Percentiles rank a stretch among this genome's conserved stretches.
These are phyloP conservation scores for Drosophila ercepeae DNA, from an alignment of 1,140 invertebrate species.

Conservation along the genomic window DNA sequence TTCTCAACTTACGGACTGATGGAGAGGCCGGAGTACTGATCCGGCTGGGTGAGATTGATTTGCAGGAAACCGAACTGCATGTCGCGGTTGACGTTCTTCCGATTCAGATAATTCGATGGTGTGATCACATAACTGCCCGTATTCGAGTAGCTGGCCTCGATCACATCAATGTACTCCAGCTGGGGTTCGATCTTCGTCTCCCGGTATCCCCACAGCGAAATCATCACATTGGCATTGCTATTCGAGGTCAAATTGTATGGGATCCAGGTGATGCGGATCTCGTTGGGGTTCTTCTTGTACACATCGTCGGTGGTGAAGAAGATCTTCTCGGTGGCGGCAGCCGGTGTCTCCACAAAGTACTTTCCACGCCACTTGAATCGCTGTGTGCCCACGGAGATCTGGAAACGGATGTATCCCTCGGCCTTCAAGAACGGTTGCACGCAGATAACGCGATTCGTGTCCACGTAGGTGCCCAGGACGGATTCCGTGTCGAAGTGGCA, in stretches of 20 bases:
- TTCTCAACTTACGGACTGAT: constrained; percentile 91
- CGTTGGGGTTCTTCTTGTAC: constrained; percentile 88
- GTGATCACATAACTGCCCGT: constrained; percentile 88
- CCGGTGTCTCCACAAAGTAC: constrained; percentile 95
- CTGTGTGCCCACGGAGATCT: constrained; percentile 93
- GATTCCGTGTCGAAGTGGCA: constrained; percentile 92
- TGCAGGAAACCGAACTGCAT: constrained; percentile 95
- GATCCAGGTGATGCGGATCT: constrained; percentile 92
- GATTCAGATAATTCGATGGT: constrained; percentile 88
- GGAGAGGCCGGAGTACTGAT: constrained; percentile 87
- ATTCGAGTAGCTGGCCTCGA: constrained; percentile 87
- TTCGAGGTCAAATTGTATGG: constrained; percentile 93
- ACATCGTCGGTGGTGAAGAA: constrained; percentile 90
- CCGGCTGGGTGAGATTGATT: constrained; percentile 93
- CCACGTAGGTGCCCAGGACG: constrained; percentile 90
- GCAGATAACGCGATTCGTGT: constrained; percentile 93
- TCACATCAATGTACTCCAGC: constrained; percentile 87
- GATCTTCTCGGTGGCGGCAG: constrained; percentile 92
- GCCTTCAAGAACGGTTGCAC: constrained; percentile 94
- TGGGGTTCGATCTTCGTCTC: constrained; percentile 90
- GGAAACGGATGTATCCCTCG: constrained; percentile 95
- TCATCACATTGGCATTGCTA: constrained; percentile 89
- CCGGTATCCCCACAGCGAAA: constrained; percentile 94
- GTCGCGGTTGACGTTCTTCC: constrained; percentile 89
- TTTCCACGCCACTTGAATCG: constrained; percentile 95